Evolutionary conservation across 2,888 invertebrate species (phyloP).

Genomic region (Rhorus exstirpatorius): DNA sequence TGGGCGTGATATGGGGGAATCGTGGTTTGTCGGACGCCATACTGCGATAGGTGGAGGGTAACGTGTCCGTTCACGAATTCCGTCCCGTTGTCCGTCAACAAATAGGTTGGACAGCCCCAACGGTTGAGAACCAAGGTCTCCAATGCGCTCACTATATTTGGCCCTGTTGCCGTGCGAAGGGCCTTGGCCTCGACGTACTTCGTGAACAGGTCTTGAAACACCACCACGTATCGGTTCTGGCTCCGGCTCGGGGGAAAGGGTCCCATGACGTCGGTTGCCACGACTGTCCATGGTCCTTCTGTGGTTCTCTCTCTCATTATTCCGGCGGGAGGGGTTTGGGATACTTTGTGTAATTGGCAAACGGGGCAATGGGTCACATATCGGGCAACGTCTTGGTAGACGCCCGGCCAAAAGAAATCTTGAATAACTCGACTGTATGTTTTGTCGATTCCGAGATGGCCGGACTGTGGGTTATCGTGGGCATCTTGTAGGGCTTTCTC

Average conservation of each 20-base stretch:
- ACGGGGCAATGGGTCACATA: neutral
- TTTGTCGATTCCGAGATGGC: neutral
- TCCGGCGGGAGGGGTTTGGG: neutral
- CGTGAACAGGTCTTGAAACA: constrained; percentile 69
- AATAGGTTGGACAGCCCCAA: neutral
- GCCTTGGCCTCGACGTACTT: constrained; percentile 53
- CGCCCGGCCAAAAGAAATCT: constrained; percentile 11
- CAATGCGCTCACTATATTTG: neutral
- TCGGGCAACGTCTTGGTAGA: constrained; percentile 5
- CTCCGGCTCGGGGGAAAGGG: constrained; percentile 57
- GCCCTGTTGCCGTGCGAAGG: neutral
- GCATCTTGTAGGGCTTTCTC: too few species aligned
- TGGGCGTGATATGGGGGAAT: constrained; percentile 22
- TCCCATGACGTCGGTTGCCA: constrained; percentile 67
- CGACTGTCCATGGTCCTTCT: constrained; percentile 28
- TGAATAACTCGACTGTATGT: neutral
- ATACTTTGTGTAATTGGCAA: neutral
- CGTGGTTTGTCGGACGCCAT: neutral
- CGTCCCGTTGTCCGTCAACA: neutral
- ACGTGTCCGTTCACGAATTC: neutral
- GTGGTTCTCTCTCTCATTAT: neutral
- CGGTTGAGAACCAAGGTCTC: constrained; percentile 5
- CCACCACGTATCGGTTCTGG: constrained; percentile 64
- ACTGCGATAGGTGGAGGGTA: neutral
- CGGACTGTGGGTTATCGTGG: neutral